A percentile compares a stretch with the other conserved stretches of the same genome.
Conservation (phyloP, 2,113 vertebrate species). For the Nothoprocta perdicaria region DNA sequence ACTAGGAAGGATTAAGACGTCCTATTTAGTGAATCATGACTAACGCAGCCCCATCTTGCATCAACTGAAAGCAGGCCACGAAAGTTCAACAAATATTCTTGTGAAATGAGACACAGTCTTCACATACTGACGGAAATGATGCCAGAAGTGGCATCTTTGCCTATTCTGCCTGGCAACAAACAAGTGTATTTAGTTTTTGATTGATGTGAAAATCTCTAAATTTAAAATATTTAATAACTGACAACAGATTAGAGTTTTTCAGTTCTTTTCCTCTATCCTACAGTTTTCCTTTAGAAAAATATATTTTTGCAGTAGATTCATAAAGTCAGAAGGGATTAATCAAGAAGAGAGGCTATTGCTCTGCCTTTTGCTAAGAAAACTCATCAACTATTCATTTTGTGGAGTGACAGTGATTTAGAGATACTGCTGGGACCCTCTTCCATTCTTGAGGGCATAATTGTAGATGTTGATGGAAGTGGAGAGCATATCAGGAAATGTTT, state of each 20-base stretch:
- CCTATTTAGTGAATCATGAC: conserved; percentile 75
- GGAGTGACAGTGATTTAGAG: not conserved
- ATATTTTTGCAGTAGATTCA: conserved; percentile 40
- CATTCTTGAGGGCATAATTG: not conserved
- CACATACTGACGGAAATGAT: conserved; percentile 20
- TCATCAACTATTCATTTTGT: not conserved
- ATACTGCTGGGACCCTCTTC: not conserved
- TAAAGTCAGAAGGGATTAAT: conserved; percentile 45
- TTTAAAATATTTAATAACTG: conserved; percentile 62
- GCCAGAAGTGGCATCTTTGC: conserved; percentile 61
- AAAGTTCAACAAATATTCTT: conserved; percentile 75
- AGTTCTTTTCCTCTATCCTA: conserved; percentile 44
- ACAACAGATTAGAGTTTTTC: conserved; percentile 46
- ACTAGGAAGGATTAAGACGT: conserved; percentile 74
- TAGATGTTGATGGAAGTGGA: not conserved
- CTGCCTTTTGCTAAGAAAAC: conserved; percentile 37
- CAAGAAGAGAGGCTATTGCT: not conserved
- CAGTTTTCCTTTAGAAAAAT: conserved; percentile 46
- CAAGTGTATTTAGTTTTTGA: conserved; percentile 57
- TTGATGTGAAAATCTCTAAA: conserved; percentile 55
- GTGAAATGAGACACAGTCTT: conserved; percentile 71
- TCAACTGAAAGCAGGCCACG: conserved; percentile 73
- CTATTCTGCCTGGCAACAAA: conserved; percentile 50
- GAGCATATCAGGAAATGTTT: not conserved
- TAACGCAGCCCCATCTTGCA: conserved; percentile 70